phyloP scores from a whole-genome alignment of 2,113 vertebrate species.

The Danio rerio region GRCz12tu NC_133182.1:35509501-35510000 shows the following conservation, averaged over 20 bases:
- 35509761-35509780: constrained; percentile 97
- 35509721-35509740: constrained; percentile 96
- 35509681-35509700: constrained; percentile 89
- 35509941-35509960: too few species aligned
- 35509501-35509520: too few species aligned
- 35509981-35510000: too few species aligned
- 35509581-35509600: too few species aligned
- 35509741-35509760: constrained; percentile 92
- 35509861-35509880: neutral
- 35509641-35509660: neutral
- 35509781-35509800: constrained; percentile 94
- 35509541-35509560: too few species aligned
- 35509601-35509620: too few species aligned
- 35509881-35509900: neutral
- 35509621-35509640: neutral
- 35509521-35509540: too few species aligned
- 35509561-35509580: too few species aligned
- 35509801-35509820: constrained; percentile 85
- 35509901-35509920: neutral
- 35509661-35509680: neutral
- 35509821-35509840: constrained; percentile 1
- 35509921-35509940: too few species aligned
- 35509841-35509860: neutral
- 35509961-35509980: too few species aligned
- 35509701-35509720: constrained; percentile 98